phyloP scores from a whole-genome alignment of 2,113 vertebrate genomes.

The Stigmatopora argus region DNA sequence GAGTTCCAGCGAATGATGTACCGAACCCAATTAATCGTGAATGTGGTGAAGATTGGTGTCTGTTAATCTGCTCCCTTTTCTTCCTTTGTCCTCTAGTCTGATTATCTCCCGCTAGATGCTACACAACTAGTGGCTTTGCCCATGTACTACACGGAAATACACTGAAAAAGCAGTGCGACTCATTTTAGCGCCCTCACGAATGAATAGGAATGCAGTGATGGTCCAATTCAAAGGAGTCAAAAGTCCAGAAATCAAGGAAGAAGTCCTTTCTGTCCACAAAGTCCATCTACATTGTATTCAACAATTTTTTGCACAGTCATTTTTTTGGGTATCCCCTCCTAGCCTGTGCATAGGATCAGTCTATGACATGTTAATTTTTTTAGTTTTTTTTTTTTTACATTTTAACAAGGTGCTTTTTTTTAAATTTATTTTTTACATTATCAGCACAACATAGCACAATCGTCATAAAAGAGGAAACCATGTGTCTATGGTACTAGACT shows the following conservation, averaged over 20 bases:
- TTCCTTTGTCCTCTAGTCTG: slow-evolving; percentile 54
- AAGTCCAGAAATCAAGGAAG: slow-evolving; percentile 56
- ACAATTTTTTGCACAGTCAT: slow-evolving; percentile 58
- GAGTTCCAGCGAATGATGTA: slow-evolving; percentile 35
- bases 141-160: slow-evolving; percentile 19
- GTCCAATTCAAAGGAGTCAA: slow-evolving; percentile 53
- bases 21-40: slow-evolving; percentile 13
- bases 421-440: slow-evolving; percentile 78
- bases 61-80: slow-evolving; percentile 22
- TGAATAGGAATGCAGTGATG: slow-evolving; percentile 47
- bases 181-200: slow-evolving; percentile 40
- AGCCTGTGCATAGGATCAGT: slow-evolving; percentile 60
- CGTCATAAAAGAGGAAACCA: slow-evolving; percentile 76
- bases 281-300: slow-evolving; percentile 46
- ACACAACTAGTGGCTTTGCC: slow-evolving; percentile 61
- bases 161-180: slow-evolving; percentile 37
- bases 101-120: slow-evolving; percentile 72
- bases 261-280: slow-evolving; percentile 32
- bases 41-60: slow-evolving; percentile 14
- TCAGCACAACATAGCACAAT: slow-evolving; percentile 79
- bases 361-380: slow-evolving; percentile 44
- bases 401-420: slow-evolving; percentile 84
- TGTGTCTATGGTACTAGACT: slow-evolving; percentile 78
- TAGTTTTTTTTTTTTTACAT: slow-evolving; percentile 37
- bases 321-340: slow-evolving; percentile 39